A percentile compares a stretch with the other conserved stretches of the same genome.
phyloP scores from a whole-genome alignment of 2,113 vertebrate species.

The Eudyptes chrysolophus region DNA sequence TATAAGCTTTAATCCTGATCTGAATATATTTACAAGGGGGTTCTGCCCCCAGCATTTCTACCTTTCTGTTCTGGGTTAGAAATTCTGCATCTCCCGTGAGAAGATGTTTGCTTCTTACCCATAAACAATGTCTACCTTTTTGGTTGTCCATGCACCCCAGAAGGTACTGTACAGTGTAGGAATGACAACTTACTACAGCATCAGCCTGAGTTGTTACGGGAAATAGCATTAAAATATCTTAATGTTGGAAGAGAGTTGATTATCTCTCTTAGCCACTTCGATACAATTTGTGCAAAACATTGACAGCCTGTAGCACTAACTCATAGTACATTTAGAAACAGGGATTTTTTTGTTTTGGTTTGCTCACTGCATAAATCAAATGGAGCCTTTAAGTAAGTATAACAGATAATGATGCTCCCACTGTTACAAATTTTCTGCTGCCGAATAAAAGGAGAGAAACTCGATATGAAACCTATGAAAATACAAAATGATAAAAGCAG shows the following conservation, averaged over 20 bases:
- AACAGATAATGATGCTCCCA: slow-evolving; percentile 13
- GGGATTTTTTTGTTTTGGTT: slow-evolving; percentile 17
- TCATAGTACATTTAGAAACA: not conserved
- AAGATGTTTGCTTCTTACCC: not conserved
- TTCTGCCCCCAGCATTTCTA: not conserved
- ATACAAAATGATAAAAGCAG: slow-evolving; percentile 24
- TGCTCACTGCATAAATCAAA: slow-evolving; percentile 29
- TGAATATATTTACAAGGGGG: not conserved
- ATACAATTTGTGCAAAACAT: slow-evolving; percentile 11
- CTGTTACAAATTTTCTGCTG: slow-evolving; percentile 35
- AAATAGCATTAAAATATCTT: not conserved
- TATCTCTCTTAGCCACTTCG: not conserved
- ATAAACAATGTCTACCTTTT: not conserved
- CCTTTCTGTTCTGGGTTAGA: not conserved
- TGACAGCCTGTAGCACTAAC: not conserved
- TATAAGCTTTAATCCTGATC: not conserved
- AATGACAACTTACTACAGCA: not conserved
- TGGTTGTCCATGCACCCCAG: not conserved
- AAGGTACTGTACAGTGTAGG: not conserved
- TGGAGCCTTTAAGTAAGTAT: slow-evolving; percentile 11
- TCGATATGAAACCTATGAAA: not conserved
- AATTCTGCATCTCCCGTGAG: not conserved
- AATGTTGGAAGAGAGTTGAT: not conserved
- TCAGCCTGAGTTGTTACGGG: not conserved
- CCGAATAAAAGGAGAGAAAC: slow-evolving; percentile 7